These are phyloP conservation scores for Glaucopsyche alexis DNA, from an alignment of 2,888 invertebrate species.

Conservation along the genomic window DNA sequence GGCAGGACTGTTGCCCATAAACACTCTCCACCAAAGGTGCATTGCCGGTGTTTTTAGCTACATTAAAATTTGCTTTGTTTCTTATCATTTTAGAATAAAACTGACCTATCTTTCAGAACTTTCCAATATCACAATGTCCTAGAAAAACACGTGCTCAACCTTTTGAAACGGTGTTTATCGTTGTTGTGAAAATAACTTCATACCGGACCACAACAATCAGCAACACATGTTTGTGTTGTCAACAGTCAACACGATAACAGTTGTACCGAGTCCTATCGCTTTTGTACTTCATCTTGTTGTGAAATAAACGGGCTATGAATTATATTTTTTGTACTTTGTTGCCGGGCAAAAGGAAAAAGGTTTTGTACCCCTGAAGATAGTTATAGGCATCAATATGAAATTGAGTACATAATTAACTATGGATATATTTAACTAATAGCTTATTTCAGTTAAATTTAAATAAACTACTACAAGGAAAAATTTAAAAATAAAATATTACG, in stretches of 20 bases:
- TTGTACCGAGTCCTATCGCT: neutral
- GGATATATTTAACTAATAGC: neutral
- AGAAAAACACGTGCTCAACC: constrained; percentile 14
- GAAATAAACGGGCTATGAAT: neutral
- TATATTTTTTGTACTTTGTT: neutral
- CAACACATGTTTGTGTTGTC: constrained; percentile 6
- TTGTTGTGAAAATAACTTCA: neutral
- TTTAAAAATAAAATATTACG: too few species aligned
- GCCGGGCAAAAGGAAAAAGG: neutral
- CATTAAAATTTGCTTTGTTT: too few species aligned
- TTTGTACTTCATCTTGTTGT: constrained; percentile 1
- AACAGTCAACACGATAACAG: constrained; percentile 20
- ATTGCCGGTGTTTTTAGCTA: too few species aligned
- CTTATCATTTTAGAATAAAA: too few species aligned
- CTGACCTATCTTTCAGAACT: neutral
- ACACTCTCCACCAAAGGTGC: too few species aligned
- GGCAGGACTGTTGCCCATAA: too few species aligned
- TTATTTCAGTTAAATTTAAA: neutral
- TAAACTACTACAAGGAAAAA: neutral
- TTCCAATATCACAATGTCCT: constrained; percentile 9
- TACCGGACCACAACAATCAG: neutral
- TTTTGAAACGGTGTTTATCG: constrained; percentile 17
- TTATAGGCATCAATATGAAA: neutral
- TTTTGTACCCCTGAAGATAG: neutral
- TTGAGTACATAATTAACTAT: neutral